Evolutionary conservation across 2,888 invertebrate species (phyloP).

Genomic region (Brachyptera risi): DNA sequence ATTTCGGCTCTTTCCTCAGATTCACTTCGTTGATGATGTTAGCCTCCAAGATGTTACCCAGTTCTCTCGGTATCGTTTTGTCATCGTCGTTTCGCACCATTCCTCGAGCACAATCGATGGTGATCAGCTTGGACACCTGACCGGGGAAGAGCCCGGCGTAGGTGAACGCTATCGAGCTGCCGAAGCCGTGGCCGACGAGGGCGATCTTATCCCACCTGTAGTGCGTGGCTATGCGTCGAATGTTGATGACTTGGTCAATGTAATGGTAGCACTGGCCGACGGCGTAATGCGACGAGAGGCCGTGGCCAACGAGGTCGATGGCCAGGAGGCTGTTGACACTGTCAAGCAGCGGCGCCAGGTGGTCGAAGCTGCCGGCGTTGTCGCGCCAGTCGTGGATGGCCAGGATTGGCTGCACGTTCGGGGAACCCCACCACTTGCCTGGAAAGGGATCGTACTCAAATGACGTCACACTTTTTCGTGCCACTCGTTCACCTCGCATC

Average conservation of each 20-base stretch:
- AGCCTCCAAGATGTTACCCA: too few species aligned
- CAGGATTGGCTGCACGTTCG: constrained; percentile 59
- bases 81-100: not conserved
- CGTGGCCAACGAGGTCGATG: constrained; percentile 68
- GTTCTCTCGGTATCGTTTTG: not conserved
- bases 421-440: constrained; percentile 65
- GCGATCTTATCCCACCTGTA: constrained; percentile 66
- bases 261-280: constrained; percentile 53
- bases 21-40: not conserved
- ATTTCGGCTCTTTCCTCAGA: not conserved
- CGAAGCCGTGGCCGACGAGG: constrained; percentile 59
- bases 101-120: constrained; percentile 40
- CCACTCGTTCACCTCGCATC: too few species aligned
- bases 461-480: too few species aligned
- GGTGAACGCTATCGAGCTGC: constrained; percentile 52
- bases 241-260: constrained; percentile 45
- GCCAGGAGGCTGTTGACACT: constrained; percentile 51
- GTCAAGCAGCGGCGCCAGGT: constrained; percentile 58
- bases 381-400: constrained; percentile 78
- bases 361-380: constrained; percentile 72
- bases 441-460: too few species aligned
- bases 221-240: constrained; percentile 56
- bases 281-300: constrained; percentile 61
- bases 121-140: constrained; percentile 53
- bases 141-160: constrained; percentile 60